These are phyloP conservation scores for Grallaria varia DNA, from an alignment of 2,113 vertebrate genomes.

Conservation along the genomic window DNA sequence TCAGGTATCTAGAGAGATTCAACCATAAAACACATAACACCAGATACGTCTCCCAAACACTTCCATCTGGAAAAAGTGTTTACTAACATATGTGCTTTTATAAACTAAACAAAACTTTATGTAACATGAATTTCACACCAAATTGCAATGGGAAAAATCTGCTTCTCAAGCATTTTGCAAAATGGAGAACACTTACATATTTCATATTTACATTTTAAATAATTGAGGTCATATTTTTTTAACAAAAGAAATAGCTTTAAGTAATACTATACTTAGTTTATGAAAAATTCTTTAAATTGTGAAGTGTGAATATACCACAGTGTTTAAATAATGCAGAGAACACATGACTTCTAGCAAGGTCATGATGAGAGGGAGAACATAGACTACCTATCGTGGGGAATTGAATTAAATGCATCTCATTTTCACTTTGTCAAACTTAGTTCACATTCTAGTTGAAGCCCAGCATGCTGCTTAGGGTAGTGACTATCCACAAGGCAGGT, in stretches of 20 bases:
- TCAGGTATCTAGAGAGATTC: neutral
- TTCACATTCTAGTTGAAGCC: slow-evolving; percentile 33
- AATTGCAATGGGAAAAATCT: neutral
- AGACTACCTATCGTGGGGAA: neutral
- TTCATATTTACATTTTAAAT: neutral
- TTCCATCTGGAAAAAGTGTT: neutral
- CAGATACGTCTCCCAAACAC: neutral
- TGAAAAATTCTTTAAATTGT: neutral
- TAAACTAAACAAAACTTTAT: neutral
- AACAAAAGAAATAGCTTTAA: neutral
- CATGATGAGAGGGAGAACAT: neutral
- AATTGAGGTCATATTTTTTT: neutral
- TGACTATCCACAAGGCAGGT: neutral
- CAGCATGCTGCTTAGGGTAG: neutral
- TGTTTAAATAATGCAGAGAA: neutral
- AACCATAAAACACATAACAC: neutral
- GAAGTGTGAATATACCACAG: neutral
- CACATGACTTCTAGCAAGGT: neutral
- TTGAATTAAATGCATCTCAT: neutral
- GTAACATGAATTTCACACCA: neutral
- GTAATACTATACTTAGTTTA: neutral
- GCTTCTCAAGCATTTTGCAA: neutral
- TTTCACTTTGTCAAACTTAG: slow-evolving; percentile 28
- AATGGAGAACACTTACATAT: neutral
- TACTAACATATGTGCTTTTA: neutral